These are phyloP conservation scores for Drosophila lowei DNA, from an alignment of 1,140 invertebrate genomes.

Conservation along the genomic window DNA sequence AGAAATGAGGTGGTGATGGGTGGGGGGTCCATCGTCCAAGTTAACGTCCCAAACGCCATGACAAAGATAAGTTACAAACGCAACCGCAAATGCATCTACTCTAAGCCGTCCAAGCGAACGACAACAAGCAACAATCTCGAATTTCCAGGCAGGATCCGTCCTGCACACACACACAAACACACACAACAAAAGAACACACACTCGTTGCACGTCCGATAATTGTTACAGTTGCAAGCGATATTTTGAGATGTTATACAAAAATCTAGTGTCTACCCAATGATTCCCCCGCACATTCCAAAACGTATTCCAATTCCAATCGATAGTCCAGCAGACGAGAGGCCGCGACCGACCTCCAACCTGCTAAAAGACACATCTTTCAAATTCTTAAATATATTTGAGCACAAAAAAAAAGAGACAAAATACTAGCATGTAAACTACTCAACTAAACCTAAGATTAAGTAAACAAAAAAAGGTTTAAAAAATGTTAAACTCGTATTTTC, in stretches of 20 bases:
- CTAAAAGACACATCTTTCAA: constrained; percentile 54
- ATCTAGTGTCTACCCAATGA: constrained; percentile 3
- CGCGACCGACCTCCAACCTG: constrained; percentile 5
- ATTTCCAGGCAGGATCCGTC: constrained; percentile 67
- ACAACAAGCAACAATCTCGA: constrained; percentile 63
- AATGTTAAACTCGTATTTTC: constrained; percentile 67
- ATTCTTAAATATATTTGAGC: constrained; percentile 68
- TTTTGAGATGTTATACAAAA: constrained; percentile 54
- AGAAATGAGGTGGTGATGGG: constrained; percentile 43
- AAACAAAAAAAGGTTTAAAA: constrained; percentile 19
- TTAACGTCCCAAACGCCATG: constrained; percentile 62
- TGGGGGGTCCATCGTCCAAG: constrained; percentile 41
- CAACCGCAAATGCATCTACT: constrained; percentile 63
- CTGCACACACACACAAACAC: too few species aligned
- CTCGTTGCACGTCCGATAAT: constrained; percentile 11
- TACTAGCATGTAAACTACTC: constrained; percentile 64
- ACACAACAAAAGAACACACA: constrained; percentile 24
- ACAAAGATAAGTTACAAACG: constrained; percentile 59
- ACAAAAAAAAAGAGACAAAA: constrained; percentile 58
- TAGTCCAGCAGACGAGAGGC: not conserved
- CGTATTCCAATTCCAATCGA: constrained; percentile 7
- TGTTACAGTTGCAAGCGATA: constrained; percentile 58
- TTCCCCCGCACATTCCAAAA: constrained; percentile 66
- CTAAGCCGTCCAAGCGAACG: constrained; percentile 70
- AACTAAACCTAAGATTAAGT: constrained; percentile 63